Base-by-base conservation (phyloP, 2,888 invertebrate genomes). In the Dryococelus australis region DNA sequence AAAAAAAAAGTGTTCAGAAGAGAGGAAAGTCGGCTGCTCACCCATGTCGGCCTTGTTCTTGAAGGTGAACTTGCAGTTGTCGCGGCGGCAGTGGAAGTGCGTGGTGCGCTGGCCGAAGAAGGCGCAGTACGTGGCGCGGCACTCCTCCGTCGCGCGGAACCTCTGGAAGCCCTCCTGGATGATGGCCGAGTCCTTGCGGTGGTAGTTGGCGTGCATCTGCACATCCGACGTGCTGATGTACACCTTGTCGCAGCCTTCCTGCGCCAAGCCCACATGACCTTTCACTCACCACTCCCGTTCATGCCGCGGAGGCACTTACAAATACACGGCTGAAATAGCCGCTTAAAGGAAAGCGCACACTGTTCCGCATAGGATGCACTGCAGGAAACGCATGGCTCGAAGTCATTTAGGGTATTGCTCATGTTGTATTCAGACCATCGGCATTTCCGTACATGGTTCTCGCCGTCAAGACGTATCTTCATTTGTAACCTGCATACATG, bases 31-130 rank as follows among this genome's bases (percentile, higher is more conserved):
- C n/a, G n/a, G 24, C 87, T 87, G 92, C 96, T 94, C 94, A 99
- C 99, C 99, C 99, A 99, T 99, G 93, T 99, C 99, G 90, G 99
- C 98, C 92, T 99, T 99, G 92, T 99, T 99, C 93, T 99, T 99
- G 93, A 99, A 99, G 0, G 99, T 99, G 91, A 97, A 99, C 90
- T 96, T 96, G 93, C 99, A 99, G 20, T 97, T 97, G 87, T 96
- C 94, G 90, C 99, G 94, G 89, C 98, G 94, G 93, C 99, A 99
- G 92, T 99, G 99, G 93, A 99, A 99, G 92, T 99, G 99, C 12
- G 99, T 99, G 87, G 99, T 99, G 90, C 98, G 94, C 92, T 98
- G 99, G 0, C 98, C 98, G 91, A 96, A 97, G 92, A 99, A 99
- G 78, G 97, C 95, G 92, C 99, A 99, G 91, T 97, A 96, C 8